These are phyloP conservation scores for Andricus curvator DNA, from an alignment of 2,888 invertebrate species.

Conservation along the genomic window DNA sequence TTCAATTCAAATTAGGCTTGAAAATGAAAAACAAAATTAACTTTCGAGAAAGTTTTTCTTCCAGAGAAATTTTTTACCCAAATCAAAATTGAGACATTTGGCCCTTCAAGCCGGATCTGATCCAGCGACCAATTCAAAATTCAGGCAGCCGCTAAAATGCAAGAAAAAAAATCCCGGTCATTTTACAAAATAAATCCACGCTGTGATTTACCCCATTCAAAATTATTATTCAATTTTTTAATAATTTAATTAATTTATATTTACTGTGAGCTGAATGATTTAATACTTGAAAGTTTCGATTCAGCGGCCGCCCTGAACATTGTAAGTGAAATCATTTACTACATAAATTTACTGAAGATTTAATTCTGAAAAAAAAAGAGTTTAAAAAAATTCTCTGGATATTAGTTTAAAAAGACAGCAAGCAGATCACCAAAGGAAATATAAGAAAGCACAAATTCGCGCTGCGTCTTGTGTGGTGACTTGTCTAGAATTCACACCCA, in stretches of 20 bases:
- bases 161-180: too few relatives aligned
- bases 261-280: too few relatives aligned
- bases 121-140: too few relatives aligned
- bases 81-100: neutral
- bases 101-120: neutral
- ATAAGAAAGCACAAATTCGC: constrained; percentile 52
- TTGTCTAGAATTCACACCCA: constrained; percentile 42
- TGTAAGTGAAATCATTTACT: neutral
- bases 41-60: neutral
- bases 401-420: constrained; percentile 40
- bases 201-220: too few relatives aligned
- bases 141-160: too few relatives aligned
- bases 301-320: neutral
- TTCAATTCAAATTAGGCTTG: neutral
- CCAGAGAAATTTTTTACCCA: neutral
- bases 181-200: too few relatives aligned
- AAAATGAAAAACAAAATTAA: neutral
- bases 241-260: too few relatives aligned
- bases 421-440: constrained; percentile 52
- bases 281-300: too few relatives aligned
- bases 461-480: constrained; percentile 43
- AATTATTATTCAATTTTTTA: too few relatives aligned
- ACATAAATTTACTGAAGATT: neutral
- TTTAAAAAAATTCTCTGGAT: constrained; percentile 1
- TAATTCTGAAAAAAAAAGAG: neutral